Conservation (phyloP, 2,888 invertebrate genomes). For the Psylliodes chrysocephalus region DNA sequence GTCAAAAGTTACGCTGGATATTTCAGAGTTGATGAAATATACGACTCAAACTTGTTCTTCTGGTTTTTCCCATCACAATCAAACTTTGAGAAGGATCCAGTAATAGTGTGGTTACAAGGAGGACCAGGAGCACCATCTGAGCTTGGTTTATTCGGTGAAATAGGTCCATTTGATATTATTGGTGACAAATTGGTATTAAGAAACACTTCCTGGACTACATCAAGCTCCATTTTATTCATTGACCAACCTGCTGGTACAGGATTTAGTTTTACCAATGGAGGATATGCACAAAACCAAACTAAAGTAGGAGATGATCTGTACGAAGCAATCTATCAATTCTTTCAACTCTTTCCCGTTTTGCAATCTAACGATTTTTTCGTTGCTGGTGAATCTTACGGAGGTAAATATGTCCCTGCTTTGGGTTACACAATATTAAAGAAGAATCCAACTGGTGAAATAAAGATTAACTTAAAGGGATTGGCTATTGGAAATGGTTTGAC, state of each 20-base stretch:
- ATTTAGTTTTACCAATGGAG: constrained; percentile 82
- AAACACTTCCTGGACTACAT: constrained; percentile 43
- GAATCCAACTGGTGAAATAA: constrained; percentile 66
- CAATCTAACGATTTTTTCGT: constrained; percentile 80
- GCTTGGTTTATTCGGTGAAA: constrained; percentile 84
- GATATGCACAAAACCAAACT: constrained; percentile 81
- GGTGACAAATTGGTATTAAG: no score
- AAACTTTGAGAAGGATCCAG: constrained; percentile 69
- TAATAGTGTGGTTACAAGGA: constrained; percentile 87
- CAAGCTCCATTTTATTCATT: constrained; percentile 75
- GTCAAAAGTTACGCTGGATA: constrained; percentile 81
- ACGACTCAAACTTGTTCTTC: constrained; percentile 87
- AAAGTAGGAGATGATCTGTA: constrained; percentile 83
- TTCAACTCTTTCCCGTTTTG: constrained; percentile 79
- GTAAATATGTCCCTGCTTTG: constrained; percentile 81
- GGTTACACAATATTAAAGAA: constrained; percentile 75
- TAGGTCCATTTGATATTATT: constrained; percentile 78
- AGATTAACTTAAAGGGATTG: constrained; percentile 77
- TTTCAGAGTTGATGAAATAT: constrained; percentile 82
- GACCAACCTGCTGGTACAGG: constrained; percentile 94
- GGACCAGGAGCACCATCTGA: constrained; percentile 86
- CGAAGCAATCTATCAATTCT: constrained; percentile 80
- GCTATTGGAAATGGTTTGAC: constrained; percentile 77
- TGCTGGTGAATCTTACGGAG: constrained; percentile 89
- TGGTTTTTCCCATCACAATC: constrained; percentile 89